Evolutionary conservation across 2,797 vertebrate genomes (phyloP).

Genomic region (Schizopygopsis pylzovi): DNA sequence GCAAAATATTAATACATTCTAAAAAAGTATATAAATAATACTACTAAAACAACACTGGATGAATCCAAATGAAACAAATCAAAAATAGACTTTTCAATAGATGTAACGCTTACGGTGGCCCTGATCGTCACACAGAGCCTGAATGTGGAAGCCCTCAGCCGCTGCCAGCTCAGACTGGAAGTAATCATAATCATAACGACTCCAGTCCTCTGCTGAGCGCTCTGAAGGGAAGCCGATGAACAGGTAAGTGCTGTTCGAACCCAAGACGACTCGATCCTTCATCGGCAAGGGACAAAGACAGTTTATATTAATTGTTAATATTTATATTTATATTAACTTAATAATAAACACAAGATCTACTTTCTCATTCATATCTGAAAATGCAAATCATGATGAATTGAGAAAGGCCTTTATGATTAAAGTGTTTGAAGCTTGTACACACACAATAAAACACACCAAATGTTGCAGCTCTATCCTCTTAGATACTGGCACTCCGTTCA

Average conservation of each 20-base stretch:
- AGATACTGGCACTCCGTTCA: slow-evolving; percentile 80
- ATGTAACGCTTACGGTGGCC: slow-evolving; percentile 61
- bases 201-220: slow-evolving; percentile 80
- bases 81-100: not conserved
- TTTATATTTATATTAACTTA: not conserved
- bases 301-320: not conserved
- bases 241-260: slow-evolving; percentile 86
- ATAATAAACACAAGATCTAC: too few relatives aligned
- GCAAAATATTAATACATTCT: not conserved
- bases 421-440: not conserved
- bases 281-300: not conserved
- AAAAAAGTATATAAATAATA: not conserved
- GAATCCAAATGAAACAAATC: not conserved
- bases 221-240: slow-evolving; percentile 85
- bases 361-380: not conserved
- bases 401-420: not conserved
- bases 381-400: not conserved
- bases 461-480: slow-evolving; percentile 82
- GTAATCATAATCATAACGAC: slow-evolving; percentile 88
- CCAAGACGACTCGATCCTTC: slow-evolving; percentile 87
- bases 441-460: slow-evolving; percentile 74
- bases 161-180: slow-evolving; percentile 89
- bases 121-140: slow-evolving; percentile 68
- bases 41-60: not conserved
- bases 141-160: slow-evolving; percentile 82